Evolutionary conservation across 2,888 invertebrate genomes (phyloP).

Genomic region (Pherbina coryleti): DNA sequence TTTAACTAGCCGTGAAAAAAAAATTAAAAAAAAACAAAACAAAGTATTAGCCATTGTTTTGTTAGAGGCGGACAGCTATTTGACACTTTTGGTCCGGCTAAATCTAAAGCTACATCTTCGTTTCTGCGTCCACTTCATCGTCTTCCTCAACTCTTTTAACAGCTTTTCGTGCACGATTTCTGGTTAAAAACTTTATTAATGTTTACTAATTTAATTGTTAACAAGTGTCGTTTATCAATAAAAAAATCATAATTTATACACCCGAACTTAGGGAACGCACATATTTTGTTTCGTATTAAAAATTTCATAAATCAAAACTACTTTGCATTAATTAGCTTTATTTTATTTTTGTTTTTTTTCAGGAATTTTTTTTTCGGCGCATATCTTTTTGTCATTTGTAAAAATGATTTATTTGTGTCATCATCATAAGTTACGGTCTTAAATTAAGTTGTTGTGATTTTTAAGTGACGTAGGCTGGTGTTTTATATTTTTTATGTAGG

Average conservation of each 20-base stretch:
- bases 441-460: neutral
- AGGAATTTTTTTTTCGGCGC: neutral
- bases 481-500: too few relatives aligned
- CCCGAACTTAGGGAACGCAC: too few relatives aligned
- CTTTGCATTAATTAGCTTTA: neutral
- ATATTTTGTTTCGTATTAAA: neutral
- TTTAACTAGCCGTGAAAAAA: too few relatives aligned
- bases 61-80: slow-evolving; percentile 2
- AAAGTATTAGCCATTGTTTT: neutral
- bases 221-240: neutral
- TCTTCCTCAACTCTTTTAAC: too few relatives aligned
- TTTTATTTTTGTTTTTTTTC: neutral
- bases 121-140: too few relatives aligned
- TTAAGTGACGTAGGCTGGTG: too few relatives aligned
- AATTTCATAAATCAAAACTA: neutral
- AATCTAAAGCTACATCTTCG: too few relatives aligned
- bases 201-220: neutral
- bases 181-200: neutral
- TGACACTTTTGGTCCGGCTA: neutral
- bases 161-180: neutral
- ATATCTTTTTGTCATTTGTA: neutral
- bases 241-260: neutral
- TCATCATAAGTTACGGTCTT: neutral
- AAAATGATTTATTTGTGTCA: slow-evolving; percentile 10
- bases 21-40: neutral